Evolutionary conservation across 2,888 invertebrate species (phyloP), one percentile per base, ranked within the genome.

Genomic region (Melinopterus prodromus): DNA sequence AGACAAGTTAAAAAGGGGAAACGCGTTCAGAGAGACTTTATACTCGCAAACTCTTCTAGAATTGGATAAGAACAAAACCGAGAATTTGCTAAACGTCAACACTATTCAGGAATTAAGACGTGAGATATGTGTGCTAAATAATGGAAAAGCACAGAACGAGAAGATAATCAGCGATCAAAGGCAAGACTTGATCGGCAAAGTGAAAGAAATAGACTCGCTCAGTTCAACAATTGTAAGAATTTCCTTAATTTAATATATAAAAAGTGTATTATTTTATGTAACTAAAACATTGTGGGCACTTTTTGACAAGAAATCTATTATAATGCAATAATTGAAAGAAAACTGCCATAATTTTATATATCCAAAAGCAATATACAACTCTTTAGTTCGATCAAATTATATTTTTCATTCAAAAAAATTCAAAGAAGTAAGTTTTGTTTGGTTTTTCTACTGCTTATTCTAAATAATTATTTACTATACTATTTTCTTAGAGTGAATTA

Each of bases 11-110:
- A 87, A 86, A 81, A 82, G 80, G 14, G 85, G 87, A 71, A 83
- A 84, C 74, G 69, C 81, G 16, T 76, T 86, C 14, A 87, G 87
- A 80, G 82, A 82, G 16, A 86, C 86, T 77, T 26, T 79, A 84
- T 85, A 7, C 85, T 82, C 80, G 72, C 84, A 74, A 81, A 83
- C 81, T 69, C 69, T 79, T 70, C 78, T 79, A 35, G 78, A 80
- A 72, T 72, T 89, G 82, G 87, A 88, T 82, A 85, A 84, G 78
- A 81, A 89, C 35, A 83, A 86, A 71, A 37, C 86, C 6, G 88
- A 89, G 81, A 86, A 86, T 69, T 83, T 85, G 9, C 84, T 85
- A 70, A 85, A 85, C 77, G 77, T 82, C 6, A 84, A 83, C 53
- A 76, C 83, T 9, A 85, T 88, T 6, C 83, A 86, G 15, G 84